These are phyloP conservation scores for Heterohyrax brucei DNA, from an alignment of 2,797 vertebrate genomes.

Conservation along the genomic window DNA sequence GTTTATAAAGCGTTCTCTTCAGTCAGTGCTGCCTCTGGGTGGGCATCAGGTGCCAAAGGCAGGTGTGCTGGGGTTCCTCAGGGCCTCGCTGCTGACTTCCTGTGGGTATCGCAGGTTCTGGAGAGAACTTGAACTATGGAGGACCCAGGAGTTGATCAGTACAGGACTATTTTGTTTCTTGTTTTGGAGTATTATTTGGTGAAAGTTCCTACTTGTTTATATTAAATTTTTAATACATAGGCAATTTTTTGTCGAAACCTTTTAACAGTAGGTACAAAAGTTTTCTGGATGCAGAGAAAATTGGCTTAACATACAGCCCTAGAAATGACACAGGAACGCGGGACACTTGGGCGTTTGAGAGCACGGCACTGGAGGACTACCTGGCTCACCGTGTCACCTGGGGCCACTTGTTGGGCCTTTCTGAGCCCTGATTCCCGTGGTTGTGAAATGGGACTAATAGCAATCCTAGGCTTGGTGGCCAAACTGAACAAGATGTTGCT, in stretches of 20 bases:
- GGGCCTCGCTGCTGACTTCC: no score
- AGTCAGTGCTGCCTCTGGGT: background rate
- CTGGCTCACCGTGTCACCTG: background rate
- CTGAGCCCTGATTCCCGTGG: background rate
- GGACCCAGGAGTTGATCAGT: background rate
- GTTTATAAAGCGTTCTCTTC: conserved; percentile 54
- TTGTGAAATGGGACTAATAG: conserved; percentile 9
- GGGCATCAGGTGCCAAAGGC: conserved; percentile 9
- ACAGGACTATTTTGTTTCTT: background rate
- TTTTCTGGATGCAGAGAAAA: background rate
- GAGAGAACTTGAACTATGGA: background rate
- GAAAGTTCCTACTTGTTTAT: conserved; percentile 17
- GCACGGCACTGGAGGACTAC: background rate
- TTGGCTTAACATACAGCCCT: background rate
- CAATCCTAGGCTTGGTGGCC: background rate
- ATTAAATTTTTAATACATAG: conserved; percentile 39
- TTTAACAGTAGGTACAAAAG: background rate
- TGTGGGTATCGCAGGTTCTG: background rate
- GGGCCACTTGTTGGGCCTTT: background rate
- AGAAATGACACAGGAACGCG: background rate
- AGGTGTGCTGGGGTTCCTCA: background rate
- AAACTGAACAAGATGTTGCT: background rate
- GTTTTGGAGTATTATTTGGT: conserved; percentile 11
- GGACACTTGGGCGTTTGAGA: background rate
- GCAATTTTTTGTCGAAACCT: background rate